Conservation (phyloP, 2,113 vertebrate species). For the Heterotilapia buettikoferi region DNA sequence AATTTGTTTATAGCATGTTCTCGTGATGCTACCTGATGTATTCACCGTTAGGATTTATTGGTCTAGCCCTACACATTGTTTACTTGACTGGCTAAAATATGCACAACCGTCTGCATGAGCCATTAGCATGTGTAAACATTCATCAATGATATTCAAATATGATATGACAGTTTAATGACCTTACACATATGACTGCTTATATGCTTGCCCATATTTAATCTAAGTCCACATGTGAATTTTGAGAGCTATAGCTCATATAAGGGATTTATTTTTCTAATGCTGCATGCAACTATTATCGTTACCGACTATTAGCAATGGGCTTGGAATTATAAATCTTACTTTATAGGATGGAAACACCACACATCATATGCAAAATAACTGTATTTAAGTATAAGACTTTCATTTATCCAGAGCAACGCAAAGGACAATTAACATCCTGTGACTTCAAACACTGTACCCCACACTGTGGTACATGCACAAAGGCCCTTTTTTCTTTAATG, state of each 20-base stretch:
- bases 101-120: background rate
- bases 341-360: background rate
- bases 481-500: background rate
- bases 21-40: background rate
- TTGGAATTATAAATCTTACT: background rate
- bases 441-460: background rate
- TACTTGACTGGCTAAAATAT: background rate
- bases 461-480: background rate
- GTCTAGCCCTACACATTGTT: background rate
- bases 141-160: background rate
- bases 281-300: background rate
- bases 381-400: background rate
- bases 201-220: background rate
- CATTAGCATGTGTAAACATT: background rate
- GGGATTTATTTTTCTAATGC: background rate
- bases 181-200: background rate
- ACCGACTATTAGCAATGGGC: background rate
- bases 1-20: background rate
- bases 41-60: background rate
- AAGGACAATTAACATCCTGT: background rate
- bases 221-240: background rate
- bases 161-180: background rate
- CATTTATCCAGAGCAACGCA: background rate
- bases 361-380: background rate
- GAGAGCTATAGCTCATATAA: background rate